Evolutionary conservation across 2,888 invertebrate genomes (phyloP), one percentile per base, ranked within the genome.

Genomic region (Willowsia nigromaculata): DNA sequence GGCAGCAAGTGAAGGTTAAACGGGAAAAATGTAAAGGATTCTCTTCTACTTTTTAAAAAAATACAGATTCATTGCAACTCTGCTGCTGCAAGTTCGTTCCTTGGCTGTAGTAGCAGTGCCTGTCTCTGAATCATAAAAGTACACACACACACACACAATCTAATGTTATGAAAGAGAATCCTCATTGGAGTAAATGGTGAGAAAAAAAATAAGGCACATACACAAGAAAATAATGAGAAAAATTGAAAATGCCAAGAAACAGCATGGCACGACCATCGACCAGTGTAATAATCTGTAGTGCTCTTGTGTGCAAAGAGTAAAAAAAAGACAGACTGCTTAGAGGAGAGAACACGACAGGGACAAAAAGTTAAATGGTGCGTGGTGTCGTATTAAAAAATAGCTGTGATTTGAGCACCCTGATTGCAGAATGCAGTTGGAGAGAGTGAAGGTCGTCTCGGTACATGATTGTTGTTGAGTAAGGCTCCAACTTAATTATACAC

Each of bases 1-100:
- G n/a, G n/a, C n/a, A n/a, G n/a, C n/a, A n/a, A 43, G 43, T 80
- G 56, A 56, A 80, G 50, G 53, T 80, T 71, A 71, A 71, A 71
- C 40, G 7, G 15, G 43, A 15, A 25, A 50, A 27, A 76, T 22
- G 11, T 3, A 56, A 56, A 56, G 30, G 37, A 56, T 33, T 53
- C 6, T 18, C 43, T 47, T 33, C 65, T 65, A 6, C 37, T 37
- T 30, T 15, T 68, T 13, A 65, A 37, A 5, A 47, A 33, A n/a
- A 65, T 37, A 33, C 22, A 71, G 22, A 71, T 22, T 71, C 37
- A 37, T 65, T 65, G 65, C 33, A 56, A 50, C n/a, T 9, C 22
- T 40, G 22, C 40, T 71, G 68, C 40, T n/a, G n/a, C n/a, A n/a
- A n/a, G n/a, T n/a, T n/a, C n/a, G n/a, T n/a, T n/a, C n/a, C n/a